A percentile compares a stretch with the other conserved stretches of the same genome.
phyloP scores from a whole-genome alignment of 2,888 invertebrate genomes.

The Lycia hirtaria region DNA sequence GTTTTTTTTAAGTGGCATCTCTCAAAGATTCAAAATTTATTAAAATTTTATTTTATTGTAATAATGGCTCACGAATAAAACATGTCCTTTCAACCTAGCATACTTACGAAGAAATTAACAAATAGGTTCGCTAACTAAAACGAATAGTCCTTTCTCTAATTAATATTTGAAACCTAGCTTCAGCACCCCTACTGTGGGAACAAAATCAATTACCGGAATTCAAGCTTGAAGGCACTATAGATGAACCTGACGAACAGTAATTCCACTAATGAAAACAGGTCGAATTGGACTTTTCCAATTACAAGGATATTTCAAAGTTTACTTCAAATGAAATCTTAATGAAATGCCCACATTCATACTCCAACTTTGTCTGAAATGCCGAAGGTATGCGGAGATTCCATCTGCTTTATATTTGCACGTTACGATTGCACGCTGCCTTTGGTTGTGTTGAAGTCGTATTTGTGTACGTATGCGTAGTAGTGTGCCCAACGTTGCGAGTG shows the following conservation, averaged over 20 bases:
- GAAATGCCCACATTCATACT: constrained; percentile 16
- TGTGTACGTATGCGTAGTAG: too few relatives aligned
- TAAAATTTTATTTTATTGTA: too few relatives aligned
- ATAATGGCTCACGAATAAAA: neutral
- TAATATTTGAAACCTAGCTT: neutral
- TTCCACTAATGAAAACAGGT: constrained; percentile 23
- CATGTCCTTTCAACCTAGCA: too few relatives aligned
- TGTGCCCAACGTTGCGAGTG: too few relatives aligned
- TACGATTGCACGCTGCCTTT: too few relatives aligned
- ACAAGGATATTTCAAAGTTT: constrained; percentile 17
- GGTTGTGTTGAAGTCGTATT: too few relatives aligned
- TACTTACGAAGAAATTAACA: too few relatives aligned
- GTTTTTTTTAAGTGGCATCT: too few relatives aligned
- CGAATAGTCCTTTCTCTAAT: too few relatives aligned
- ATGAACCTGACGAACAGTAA: constrained; percentile 13
- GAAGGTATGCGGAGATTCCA: neutral
- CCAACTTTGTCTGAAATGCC: neutral
- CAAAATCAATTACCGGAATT: constrained; percentile 8
- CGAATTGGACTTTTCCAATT: constrained; percentile 26
- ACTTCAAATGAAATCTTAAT: constrained; percentile 24
- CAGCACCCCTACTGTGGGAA: neutral
- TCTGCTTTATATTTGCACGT: too few relatives aligned
- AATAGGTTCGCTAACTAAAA: too few relatives aligned
- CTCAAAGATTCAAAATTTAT: neutral
- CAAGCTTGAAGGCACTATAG: constrained; percentile 3